Evolutionary conservation across 2,888 invertebrate species (phyloP), one percentile per base, ranked within the genome.

Genomic region (Pharmacophagus antenor): DNA sequence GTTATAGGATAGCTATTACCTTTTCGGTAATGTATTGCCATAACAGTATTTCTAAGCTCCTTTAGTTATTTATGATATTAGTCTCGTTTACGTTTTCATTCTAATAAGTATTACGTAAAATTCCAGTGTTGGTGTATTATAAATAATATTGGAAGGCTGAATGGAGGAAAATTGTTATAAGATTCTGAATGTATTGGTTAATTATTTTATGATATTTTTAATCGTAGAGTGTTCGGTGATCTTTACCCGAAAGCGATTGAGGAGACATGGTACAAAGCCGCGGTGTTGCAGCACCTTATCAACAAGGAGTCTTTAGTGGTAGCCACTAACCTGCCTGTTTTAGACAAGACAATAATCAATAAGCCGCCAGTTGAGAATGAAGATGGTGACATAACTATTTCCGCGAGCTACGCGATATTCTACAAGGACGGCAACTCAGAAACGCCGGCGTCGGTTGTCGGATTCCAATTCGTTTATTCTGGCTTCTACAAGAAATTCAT

Each of bases 201-300:
- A n/a, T n/a, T n/a, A n/a, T n/a, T n/a, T n/a, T n/a, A n/a, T 46
- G n/a, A 46, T 20, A 46, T 17, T 42, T 42, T 46, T 52, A 48
- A 25, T 79, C 80, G 8, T 73, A 94, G 93, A 18, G 94, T 94
- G 65, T 97, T 97, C 73, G 96, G 96, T 10, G 95, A 96, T 70
- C 81, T 92, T 50, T 94, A 96, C 74, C 92, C 76, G 52, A 92
- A 93, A 56, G 95, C 97, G 0, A 95, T 97, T 22, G 97, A 98
- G 77, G 97, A 97, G 80, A 94, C 95, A 0, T 98, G 97, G 97
- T 98, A 98, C 78, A 95, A 95, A 78, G 95, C 96, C 64, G 97
- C 98, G 0, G 96, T 98, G 4, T 92, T 97, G 47, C 96, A 97
- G 71, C 95, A 97, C 76, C 93, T 94, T 73, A 92, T 94, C 47